Evolutionary conservation across 2,113 vertebrate genomes (phyloP), one percentile per base, ranked within the genome.

Genomic region (Abramis brama): DNA sequence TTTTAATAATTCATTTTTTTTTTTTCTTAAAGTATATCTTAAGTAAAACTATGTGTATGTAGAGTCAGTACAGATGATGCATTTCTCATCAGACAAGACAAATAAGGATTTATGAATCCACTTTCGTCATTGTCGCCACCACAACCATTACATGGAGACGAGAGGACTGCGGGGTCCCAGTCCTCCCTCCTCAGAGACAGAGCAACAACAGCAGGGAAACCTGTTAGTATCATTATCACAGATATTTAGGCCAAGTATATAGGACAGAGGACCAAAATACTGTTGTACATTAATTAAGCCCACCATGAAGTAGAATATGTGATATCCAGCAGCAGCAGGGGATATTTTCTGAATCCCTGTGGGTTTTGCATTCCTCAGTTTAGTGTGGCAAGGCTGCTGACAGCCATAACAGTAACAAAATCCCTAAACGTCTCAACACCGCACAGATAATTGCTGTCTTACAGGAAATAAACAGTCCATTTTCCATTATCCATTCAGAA

Each of bases 231-330:
- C 60, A 82, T 68, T 68, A 66, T 30, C n/a, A 33, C 43, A 68
- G 39, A 30, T 59, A 76, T 59, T 73, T 73, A 21, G 17, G 30
- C 13, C 47, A 83, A 57, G 39, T 66, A 85, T 50, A 45, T n/a
- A 43, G 45, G 33, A 79, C 66, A 79, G 25, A 23, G 8, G 62
- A 66, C 50, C 45, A 43, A 71, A 85, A 59, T 52, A 71, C 76
- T 36, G 64, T 70, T 27, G 57, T 33, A 78, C 45, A 85, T n/a
- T 57, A 79, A 85, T 79, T 43, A 68, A 78, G 57, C 84, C 47
- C 84, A 79, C 19, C 30, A 57, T 66, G 21, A 85, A 79, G 43
- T 50, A 71, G 62, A 23, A 79, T 9, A 70, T 36, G 47, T 70
- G 62, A 33, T 50, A 36, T 59, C 8, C 45, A 17, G 75, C 21